phyloP scores from a whole-genome alignment of 2,888 invertebrate species.

The Sinelater perroti region DNA sequence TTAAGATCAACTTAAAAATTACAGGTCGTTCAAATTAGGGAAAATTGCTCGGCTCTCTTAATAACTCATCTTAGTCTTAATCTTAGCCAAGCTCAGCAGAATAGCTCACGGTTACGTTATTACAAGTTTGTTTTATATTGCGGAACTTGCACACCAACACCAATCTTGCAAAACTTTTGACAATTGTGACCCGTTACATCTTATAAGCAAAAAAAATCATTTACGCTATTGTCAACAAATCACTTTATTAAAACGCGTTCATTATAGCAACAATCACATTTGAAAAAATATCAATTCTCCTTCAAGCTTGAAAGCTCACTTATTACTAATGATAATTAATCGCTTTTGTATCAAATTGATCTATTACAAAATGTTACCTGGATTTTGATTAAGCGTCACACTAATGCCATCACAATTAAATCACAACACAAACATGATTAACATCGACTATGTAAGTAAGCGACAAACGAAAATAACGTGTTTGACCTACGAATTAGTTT shows the following conservation, averaged over 20 bases:
- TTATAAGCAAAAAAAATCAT: no score
- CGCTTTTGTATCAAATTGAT: not conserved
- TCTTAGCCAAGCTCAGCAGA: no score
- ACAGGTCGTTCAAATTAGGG: constrained; percentile 4
- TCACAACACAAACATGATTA: constrained; percentile 1
- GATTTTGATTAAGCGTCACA: not conserved
- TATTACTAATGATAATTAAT: constrained; percentile 5
- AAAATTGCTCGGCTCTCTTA: constrained; percentile 9
- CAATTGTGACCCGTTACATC: no score
- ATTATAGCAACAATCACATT: constrained; percentile 10
- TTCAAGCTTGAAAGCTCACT: constrained; percentile 7
- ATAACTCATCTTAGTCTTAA: constrained; percentile 14
- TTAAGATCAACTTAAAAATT: no score
- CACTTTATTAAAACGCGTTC: constrained; percentile 1
- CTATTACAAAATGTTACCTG: constrained; percentile 3
- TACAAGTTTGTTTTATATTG: no score
- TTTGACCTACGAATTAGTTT: constrained; percentile 8
- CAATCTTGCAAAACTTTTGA: no score
- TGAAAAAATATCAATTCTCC: constrained; percentile 15
- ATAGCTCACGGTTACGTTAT: no score
- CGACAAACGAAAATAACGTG: not conserved
- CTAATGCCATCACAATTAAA: not conserved
- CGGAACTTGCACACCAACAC: no score
- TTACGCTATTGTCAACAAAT: not conserved
- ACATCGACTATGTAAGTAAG: not conserved